Evolutionary conservation across 2,113 vertebrate genomes (phyloP).

Genomic region (Pterocles orientalis): DNA sequence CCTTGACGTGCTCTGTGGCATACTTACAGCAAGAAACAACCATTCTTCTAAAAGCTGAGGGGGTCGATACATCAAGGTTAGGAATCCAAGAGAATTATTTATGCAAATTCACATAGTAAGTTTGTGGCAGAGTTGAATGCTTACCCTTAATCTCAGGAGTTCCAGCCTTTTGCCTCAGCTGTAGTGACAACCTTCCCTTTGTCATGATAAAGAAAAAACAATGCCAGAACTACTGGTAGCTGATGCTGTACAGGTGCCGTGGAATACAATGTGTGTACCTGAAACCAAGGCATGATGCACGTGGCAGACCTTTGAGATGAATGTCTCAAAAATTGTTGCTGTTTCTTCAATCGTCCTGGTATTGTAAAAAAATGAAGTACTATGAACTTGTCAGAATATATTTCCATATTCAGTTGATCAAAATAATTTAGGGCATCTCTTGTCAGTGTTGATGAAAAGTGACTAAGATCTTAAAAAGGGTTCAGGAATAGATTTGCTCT

Average conservation of each 20-base stretch:
- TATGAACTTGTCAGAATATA: background rate
- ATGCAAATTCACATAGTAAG: background rate
- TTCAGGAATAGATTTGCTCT: background rate
- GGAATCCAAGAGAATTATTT: background rate
- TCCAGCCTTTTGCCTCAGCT: background rate
- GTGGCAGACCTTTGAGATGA: background rate
- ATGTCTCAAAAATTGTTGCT: background rate
- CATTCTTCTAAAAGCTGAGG: background rate
- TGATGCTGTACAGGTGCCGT: accelerated
- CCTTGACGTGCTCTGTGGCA: background rate
- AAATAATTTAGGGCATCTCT: background rate
- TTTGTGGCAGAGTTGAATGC: background rate
- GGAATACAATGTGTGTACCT: accelerated
- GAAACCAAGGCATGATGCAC: background rate
- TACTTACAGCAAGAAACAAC: background rate
- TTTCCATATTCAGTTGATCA: background rate
- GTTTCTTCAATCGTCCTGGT: background rate
- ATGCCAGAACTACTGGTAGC: background rate
- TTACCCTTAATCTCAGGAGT: background rate
- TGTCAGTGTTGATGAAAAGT: background rate
- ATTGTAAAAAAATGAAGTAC: background rate
- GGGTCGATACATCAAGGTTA: accelerated
- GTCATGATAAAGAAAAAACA: background rate
- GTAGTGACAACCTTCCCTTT: background rate
- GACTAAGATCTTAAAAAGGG: background rate